Evolutionary conservation across 2,888 invertebrate genomes (phyloP), one percentile per base, ranked within the genome.

Genomic region (Synanthedon formicaeformis): DNA sequence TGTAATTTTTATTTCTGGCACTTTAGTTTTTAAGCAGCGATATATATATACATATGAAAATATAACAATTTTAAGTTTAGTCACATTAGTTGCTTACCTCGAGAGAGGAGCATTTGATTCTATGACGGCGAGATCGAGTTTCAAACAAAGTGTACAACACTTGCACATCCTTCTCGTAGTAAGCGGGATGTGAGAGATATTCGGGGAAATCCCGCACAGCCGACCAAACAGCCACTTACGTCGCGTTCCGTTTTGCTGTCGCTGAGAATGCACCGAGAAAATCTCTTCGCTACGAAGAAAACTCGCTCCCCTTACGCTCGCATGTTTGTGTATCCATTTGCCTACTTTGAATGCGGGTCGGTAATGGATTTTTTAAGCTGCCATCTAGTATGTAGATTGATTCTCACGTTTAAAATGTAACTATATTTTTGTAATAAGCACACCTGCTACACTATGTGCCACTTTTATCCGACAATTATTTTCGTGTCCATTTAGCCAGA

Each of bases 321-420:
- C 66, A 67, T 79, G 75, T 80, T 78, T 81, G 78, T 77, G 68
- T 71, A 76, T 72, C 75, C 78, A 78, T 79, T 80, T 78, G 70
- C 74, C 64, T 60, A 64, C 65, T 63, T 66, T 67, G 68, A 70
- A 73, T 64, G 64, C 62, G 63, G 61, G 59, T 58, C 60, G 60
- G 67, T 76, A 76, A 75, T 76, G 75, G 73, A 73, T 74, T 76
- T 75, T 68, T 66, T 64, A 40, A 40, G 13, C 18, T 50, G 8
- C 16, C 45, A 45, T 45, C 45, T 4, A 13, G 45, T 45, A 45
- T 45, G 13, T 45, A 45, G 45, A 45, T 45, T 45, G 45, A 45
- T 45, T 45, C 14, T 45, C 45, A 45, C 45, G 14, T n/a, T 45
- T 12, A 45, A 34, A 34, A 34, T 34, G 8, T 34, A 10, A 34